Base-by-base conservation (phyloP, 23 tunicate species). In the Trididemnum clinides region DNA sequence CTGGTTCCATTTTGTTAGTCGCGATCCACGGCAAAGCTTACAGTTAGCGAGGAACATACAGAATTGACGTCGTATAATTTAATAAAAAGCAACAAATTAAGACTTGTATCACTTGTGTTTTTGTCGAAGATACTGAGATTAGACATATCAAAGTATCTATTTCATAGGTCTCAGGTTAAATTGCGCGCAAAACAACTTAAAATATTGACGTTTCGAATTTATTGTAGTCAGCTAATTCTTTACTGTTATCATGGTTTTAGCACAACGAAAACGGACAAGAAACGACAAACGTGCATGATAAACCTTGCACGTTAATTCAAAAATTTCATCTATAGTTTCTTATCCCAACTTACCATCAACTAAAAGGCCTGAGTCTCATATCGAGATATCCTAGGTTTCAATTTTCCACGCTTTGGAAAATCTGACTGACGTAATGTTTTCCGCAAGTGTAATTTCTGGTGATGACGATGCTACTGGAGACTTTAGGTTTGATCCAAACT, bases 321-420 rank as follows among this genome's bases (percentile, higher is more conserved):
- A n/a, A 76, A 32, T 0, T 0, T 50, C 10, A 38, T 37, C 33
- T 30, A n/a, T 27, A 69, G 18, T 76, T 19, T 20, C 82, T 15
- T 23, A 39, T 0, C 0, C 35, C 33, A 39, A 39, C 0, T 12
- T 76, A 39, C n/a, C n/a, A n/a, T n/a, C n/a, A n/a, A n/a, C n/a
- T n/a, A n/a, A n/a, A n/a, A n/a, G n/a, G n/a, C 82, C 82, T 76
- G 64, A 38, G 19, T 0, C 62, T 26, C 82, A 76, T 39, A 21
- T 23, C 25, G 0, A 0, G 30, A 64, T 38, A 49, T 19, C 39
- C 33, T 64, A 64, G 10, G 59, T 76, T 23, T 64, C 64, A 18
- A 32, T 35, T 1, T 0, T 1, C n/a, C 50, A 34, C 49, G 23
- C 78, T 71, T 71, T 33, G 44, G 78, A 33, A 59, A 59, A 12